A percentile compares a stretch with the other conserved stretches of the same genome.
Conservation (phyloP, 2,888 invertebrate species). For the Limenitis camilla region DNA sequence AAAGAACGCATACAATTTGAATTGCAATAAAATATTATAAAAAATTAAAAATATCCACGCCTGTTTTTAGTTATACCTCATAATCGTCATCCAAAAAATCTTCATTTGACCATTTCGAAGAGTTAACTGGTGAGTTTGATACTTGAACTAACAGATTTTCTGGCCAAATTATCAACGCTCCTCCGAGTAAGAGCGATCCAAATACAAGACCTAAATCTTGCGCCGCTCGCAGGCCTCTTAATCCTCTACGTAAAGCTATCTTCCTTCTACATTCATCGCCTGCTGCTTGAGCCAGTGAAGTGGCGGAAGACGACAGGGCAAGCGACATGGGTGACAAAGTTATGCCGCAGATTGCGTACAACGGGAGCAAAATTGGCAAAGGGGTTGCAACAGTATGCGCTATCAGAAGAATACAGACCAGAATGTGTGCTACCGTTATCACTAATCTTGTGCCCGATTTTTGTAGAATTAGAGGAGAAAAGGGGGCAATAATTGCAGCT, state of each 20-base stretch:
- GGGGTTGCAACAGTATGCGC: conserved; percentile 70
- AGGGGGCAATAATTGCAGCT: conserved; percentile 74
- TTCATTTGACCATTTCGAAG: conserved; percentile 65
- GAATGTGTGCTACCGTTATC: conserved; percentile 66
- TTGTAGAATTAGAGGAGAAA: conserved; percentile 60
- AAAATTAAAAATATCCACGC: neutral
- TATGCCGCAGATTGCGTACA: conserved; percentile 70
- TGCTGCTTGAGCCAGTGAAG: conserved; percentile 72
- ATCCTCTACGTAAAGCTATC: conserved; percentile 53
- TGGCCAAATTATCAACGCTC: conserved; percentile 67
- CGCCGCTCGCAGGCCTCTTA: conserved; percentile 60
- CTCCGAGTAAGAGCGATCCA: conserved; percentile 58
- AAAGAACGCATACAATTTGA: conserved; percentile 16
- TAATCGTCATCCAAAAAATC: conserved; percentile 72
- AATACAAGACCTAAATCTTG: conserved; percentile 63
- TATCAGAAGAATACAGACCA: conserved; percentile 75
- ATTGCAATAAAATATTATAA: neutral
- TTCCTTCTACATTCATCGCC: conserved; percentile 59
- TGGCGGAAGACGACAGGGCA: conserved; percentile 73
- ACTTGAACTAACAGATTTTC: conserved; percentile 57
- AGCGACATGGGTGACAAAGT: conserved; percentile 74
- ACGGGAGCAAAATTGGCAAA: conserved; percentile 46
- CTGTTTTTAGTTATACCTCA: conserved; percentile 47
- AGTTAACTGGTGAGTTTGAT: conserved; percentile 51
- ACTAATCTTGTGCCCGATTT: conserved; percentile 55